These are phyloP conservation scores for Lycocorax pyrrhopterus DNA, from an alignment of 2,113 vertebrate species.

Conservation along the genomic window DNA sequence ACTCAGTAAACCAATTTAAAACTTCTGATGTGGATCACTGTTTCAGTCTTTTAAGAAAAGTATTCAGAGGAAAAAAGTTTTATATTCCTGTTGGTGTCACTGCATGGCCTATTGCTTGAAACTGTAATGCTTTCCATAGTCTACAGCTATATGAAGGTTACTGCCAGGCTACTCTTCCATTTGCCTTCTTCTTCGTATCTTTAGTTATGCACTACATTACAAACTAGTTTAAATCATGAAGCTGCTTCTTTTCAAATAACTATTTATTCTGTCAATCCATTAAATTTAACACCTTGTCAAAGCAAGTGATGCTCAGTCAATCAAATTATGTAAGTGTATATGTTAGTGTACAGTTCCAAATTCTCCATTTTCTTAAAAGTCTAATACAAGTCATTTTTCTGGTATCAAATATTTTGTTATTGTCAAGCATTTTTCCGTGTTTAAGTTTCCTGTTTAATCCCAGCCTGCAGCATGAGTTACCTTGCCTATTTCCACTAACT, in stretches of 20 bases:
- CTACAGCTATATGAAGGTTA: constrained; percentile 28
- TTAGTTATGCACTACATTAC: background rate
- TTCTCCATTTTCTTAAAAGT: background rate
- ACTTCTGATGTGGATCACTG: constrained; percentile 11
- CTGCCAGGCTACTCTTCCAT: background rate
- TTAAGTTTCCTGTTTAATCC: background rate
- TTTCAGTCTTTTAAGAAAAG: constrained; percentile 24
- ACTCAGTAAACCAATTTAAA: constrained; percentile 29
- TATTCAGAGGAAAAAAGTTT: background rate
- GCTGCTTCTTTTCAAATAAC: background rate
- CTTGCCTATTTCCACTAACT: background rate
- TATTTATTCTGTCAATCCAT: background rate
- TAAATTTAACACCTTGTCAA: background rate
- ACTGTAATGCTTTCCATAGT: background rate
- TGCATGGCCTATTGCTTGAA: background rate
- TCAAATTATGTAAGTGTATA: background rate
- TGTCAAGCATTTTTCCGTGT: background rate
- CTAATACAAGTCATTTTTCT: background rate
- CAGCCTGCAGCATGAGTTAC: background rate
- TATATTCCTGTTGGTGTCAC: background rate
- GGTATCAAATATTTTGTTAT: background rate
- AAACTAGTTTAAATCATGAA: background rate
- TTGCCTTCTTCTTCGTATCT: accelerated
- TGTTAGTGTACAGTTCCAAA: background rate
- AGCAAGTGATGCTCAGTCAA: background rate